Evolutionary conservation across 2,113 vertebrate species (phyloP).

Genomic region (Castor canadensis): DNA sequence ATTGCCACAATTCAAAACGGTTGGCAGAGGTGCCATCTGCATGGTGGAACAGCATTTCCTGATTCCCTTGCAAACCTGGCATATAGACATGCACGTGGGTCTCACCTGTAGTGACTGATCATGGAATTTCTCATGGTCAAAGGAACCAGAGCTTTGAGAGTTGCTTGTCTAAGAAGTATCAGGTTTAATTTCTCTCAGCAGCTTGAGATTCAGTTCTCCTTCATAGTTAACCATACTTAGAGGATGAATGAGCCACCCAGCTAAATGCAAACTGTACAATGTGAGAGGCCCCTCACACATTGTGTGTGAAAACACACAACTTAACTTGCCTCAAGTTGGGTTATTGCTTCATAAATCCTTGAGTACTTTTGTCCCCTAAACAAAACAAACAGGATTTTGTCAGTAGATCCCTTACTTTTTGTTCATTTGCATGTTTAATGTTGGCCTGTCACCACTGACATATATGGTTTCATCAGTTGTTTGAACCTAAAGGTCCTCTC

Average conservation of each 20-base stretch:
- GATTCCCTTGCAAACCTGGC: slow-evolving; percentile 56
- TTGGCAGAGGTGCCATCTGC: slow-evolving; percentile 63
- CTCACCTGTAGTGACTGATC: slow-evolving; percentile 74
- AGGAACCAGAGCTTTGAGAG: slow-evolving; percentile 73
- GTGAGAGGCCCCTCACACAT: background rate
- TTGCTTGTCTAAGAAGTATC: slow-evolving; percentile 62
- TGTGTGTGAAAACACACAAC: background rate
- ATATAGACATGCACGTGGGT: slow-evolving; percentile 62
- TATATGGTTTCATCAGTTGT: too few species aligned
- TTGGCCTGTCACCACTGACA: too few species aligned
- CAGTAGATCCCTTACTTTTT: background rate
- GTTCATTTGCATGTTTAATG: too few species aligned
- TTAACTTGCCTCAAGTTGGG: background rate
- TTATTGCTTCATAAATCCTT: background rate
- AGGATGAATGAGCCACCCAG: too few species aligned
- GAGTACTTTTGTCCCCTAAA: background rate
- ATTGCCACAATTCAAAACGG: slow-evolving; percentile 60
- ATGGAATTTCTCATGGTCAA: slow-evolving; percentile 67
- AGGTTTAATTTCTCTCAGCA: slow-evolving; percentile 64
- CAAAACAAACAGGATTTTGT: background rate
- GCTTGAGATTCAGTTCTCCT: slow-evolving; percentile 50
- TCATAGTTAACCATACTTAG: slow-evolving; percentile 48
- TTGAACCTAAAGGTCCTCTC: too few species aligned
- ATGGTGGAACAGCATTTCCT: background rate
- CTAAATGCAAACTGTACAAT: background rate